Conservation (phyloP, 2,113 vertebrate species). For the Protobothrops flavoviridis region DNA sequence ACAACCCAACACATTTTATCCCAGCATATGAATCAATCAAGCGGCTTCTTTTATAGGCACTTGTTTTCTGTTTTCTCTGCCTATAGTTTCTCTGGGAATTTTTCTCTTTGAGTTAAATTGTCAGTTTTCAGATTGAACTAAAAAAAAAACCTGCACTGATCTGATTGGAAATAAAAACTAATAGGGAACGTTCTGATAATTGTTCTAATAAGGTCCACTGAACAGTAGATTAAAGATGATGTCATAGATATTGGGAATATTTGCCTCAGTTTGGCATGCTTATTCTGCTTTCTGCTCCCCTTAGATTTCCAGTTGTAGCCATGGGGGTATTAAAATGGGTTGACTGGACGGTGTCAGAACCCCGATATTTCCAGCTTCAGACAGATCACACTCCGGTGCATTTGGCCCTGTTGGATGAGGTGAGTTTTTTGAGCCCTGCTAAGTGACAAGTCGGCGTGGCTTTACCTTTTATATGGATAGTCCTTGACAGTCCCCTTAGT, state of each 20-base stretch:
- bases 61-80: background rate
- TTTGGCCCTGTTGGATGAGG: slow-evolving; percentile 93
- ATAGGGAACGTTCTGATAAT: background rate
- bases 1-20: background rate
- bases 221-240: background rate
- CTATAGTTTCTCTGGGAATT: background rate
- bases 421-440: slow-evolving; percentile 44
- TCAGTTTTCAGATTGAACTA: background rate
- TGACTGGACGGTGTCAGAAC: slow-evolving; percentile 98
- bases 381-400: slow-evolving; percentile 97
- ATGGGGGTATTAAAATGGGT: slow-evolving; percentile 99
- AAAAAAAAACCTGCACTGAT: background rate
- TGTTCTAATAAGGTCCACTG: background rate
- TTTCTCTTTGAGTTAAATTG: background rate
- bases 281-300: background rate
- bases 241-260: background rate
- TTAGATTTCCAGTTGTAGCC: slow-evolving; percentile 94
- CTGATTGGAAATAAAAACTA: background rate
- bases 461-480: background rate
- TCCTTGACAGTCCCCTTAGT: too few relatives aligned
- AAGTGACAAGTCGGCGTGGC: background rate
- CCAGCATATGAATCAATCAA: background rate
- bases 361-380: slow-evolving; percentile 96
- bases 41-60: background rate
- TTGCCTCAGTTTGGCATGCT: background rate